Conservation (phyloP, 2,113 vertebrate genomes). For the Anolis sagrei region DNA sequence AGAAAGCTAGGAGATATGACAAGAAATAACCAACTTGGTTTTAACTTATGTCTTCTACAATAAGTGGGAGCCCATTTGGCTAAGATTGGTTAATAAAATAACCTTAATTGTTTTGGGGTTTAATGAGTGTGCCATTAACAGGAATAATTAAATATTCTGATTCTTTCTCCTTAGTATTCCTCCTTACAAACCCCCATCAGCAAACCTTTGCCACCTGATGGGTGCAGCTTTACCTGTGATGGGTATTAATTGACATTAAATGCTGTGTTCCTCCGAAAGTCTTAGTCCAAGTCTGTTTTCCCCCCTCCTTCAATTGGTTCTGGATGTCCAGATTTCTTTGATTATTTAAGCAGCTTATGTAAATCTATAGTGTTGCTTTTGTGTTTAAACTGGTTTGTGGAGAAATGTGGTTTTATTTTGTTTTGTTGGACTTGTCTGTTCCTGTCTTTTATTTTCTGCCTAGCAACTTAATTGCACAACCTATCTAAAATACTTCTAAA, state of each 20-base stretch:
- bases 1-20: constrained; percentile 3
- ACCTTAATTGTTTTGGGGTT: constrained; percentile 9
- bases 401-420: constrained; percentile 15
- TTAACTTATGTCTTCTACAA: not conserved
- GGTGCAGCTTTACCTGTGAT: constrained; percentile 29
- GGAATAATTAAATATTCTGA: constrained; percentile 5
- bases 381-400: constrained; percentile 16
- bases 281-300: constrained; percentile 25
- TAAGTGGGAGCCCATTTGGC: constrained; percentile 20
- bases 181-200: constrained; percentile 8
- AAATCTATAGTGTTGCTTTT: constrained; percentile 8
- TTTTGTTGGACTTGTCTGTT: constrained; percentile 19
- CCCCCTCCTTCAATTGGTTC: not conserved
- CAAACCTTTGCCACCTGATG: not conserved
- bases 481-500: constrained; percentile 9
- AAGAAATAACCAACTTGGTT: constrained; percentile 9
- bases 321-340: constrained; percentile 7
- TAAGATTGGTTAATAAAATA: constrained; percentile 1
- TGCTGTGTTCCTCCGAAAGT: not conserved
- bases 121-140: constrained; percentile 34
- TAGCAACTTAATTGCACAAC: not conserved
- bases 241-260: constrained; percentile 21
- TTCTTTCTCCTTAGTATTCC: constrained; percentile 23
- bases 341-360: not conserved
- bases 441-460: constrained; percentile 22